A percentile compares a stretch with the other conserved stretches of the same genome.
phyloP scores from a whole-genome alignment of 2,888 invertebrate species.

The Endotricha flammealis region DNA sequence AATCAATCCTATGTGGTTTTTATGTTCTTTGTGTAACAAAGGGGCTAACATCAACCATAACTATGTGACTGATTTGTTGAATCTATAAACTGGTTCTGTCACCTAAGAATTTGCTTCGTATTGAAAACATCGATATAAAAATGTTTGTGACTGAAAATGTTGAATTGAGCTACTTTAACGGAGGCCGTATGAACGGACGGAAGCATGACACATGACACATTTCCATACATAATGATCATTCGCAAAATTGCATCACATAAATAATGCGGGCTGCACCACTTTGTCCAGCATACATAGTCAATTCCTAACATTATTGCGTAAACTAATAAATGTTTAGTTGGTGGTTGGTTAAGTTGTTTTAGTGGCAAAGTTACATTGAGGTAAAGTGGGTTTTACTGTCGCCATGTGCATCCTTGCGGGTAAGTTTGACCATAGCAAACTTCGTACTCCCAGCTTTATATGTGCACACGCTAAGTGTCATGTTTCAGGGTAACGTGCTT shows the following conservation, averaged over 20 bases:
- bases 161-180: no score
- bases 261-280: neutral
- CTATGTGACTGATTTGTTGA: no score
- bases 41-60: no score
- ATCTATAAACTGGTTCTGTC: no score
- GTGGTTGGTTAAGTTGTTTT: constrained; percentile 44
- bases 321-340: constrained; percentile 44
- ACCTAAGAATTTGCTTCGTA: no score
- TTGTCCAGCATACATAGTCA: constrained; percentile 3
- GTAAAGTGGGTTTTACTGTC: constrained; percentile 58
- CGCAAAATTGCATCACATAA: neutral
- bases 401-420: constrained; percentile 53
- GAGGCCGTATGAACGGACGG: no score
- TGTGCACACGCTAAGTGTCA: constrained; percentile 29
- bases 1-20: no score
- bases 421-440: constrained; percentile 60
- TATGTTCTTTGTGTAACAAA: no score
- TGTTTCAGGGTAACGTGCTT: constrained; percentile 28
- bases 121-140: no score
- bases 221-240: no score
- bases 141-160: no score
- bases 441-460: constrained; percentile 53
- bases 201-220: no score
- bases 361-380: constrained; percentile 51
- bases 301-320: constrained; percentile 28